Conservation (phyloP, 2,113 vertebrate species). For the Cinclus mexicanus region DNA sequence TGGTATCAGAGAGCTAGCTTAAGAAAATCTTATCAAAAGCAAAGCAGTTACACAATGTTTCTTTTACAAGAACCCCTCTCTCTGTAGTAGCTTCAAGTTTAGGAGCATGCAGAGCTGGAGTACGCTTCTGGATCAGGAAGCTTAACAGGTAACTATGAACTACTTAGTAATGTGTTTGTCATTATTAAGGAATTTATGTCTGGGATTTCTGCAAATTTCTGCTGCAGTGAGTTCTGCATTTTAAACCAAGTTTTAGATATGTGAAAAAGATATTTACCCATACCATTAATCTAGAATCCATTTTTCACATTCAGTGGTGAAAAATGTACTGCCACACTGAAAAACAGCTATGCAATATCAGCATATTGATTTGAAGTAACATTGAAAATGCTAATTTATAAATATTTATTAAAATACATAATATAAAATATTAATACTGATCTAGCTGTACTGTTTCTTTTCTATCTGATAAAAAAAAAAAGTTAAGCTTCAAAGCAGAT, state of each 20-base stretch:
- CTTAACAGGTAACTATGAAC: neutral
- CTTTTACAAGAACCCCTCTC: neutral
- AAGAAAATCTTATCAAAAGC: neutral
- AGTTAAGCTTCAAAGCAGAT: neutral
- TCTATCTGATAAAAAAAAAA: neutral
- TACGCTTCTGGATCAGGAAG: neutral
- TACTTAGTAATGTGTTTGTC: neutral
- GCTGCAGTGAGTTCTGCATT: neutral
- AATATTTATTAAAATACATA: neutral
- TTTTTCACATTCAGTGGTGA: neutral
- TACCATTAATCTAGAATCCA: neutral
- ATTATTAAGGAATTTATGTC: neutral
- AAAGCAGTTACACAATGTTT: neutral
- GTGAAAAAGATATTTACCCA: neutral
- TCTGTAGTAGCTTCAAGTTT: neutral
- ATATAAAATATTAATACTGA: neutral
- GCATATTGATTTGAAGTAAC: neutral
- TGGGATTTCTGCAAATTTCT: neutral
- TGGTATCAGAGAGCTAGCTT: neutral
- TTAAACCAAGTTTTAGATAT: neutral
- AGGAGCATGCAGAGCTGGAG: neutral
- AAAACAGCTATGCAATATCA: neutral
- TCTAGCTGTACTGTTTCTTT: neutral
- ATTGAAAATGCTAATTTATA: neutral
- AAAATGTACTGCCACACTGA: neutral